A percentile compares a stretch with the other conserved stretches of the same genome.
Evolutionary conservation across 37 sponge, comb jelly and placozoan species (phyloP).

Genomic region (Crambe crambe): DNA sequence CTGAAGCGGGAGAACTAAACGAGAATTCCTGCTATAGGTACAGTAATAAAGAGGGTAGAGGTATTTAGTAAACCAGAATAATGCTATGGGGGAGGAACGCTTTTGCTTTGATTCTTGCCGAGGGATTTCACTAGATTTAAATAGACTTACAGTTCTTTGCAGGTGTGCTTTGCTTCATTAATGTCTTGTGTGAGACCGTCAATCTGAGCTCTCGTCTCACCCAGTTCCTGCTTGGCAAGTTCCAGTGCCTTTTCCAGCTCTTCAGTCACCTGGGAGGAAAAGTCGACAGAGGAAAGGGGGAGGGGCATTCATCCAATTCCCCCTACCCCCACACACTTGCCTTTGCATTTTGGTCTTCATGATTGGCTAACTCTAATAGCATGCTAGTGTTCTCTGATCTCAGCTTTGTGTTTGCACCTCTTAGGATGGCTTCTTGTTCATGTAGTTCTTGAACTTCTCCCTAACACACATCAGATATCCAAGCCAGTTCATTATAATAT

Average conservation of each 20-base stretch:
- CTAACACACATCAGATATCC: not conserved
- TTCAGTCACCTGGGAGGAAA: not conserved
- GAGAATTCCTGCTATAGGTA: too few species aligned
- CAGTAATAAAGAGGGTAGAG: too few species aligned
- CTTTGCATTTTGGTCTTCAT: not conserved
- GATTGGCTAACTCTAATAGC: not conserved
- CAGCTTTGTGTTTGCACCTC: not conserved
- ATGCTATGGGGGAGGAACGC: too few species aligned
- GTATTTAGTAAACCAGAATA: too few species aligned
- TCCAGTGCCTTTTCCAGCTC: not conserved
- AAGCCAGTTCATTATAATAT: too few species aligned
- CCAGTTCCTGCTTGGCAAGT: not conserved
- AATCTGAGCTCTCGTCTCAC: not conserved
- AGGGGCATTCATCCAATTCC: too few species aligned
- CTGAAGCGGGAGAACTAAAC: too few species aligned
- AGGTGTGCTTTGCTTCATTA: not conserved
- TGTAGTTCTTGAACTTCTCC: not conserved
- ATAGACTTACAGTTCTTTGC: too few species aligned
- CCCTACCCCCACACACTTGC: too few species aligned
- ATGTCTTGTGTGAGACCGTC: not conserved
- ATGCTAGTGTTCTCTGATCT: not conserved
- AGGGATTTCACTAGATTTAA: too few species aligned
- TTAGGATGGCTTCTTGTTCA: not conserved
- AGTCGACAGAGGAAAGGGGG: too few species aligned
- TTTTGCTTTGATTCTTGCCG: too few species aligned